Base-by-base conservation (phyloP, 2,797 vertebrate genomes). In the Mycteria americana region DNA sequence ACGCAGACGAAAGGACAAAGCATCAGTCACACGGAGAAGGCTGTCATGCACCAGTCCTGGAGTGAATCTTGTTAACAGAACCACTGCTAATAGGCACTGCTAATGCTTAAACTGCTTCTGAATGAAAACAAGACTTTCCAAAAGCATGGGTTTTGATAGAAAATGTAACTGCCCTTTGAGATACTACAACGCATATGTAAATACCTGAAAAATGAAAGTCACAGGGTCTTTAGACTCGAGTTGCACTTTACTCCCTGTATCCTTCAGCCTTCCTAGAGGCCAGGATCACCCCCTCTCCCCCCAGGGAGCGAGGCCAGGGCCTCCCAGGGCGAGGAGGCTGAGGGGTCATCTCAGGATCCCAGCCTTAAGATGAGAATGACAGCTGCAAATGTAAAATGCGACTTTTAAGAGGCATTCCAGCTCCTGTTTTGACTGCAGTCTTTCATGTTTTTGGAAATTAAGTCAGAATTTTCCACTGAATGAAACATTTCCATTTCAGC, bases 401-500 rank as follows among this genome's bases (percentile, higher is more conserved):
- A 62, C 54, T 91, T 91, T 60, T 45, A 56, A 72, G 67, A 57
- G 9, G 59, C 70, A 75, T 75, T 81, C 91, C 62, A 81, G 37
- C 37, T 78, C 67, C 39, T 77, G 53, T 84, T 96, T 91, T 79
- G 63, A 83, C 72, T 64, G 28, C 23, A 59, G 53, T 23, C 88
- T 94, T 92, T 88, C 53, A 92, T 31, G 41, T 25, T 90, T 93
- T 85, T 63, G 35, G 43, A 93, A 75, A 88, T 83, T 43, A 75
- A 93, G 74, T 85, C 79, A 79, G 78, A 89, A 73, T 96, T 96
- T 95, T 85, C 79, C 72, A 59, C 27, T 60, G 59, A 81, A 82
- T 45, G 18, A 72, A 80, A 59, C 1, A 21, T 68, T 85, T 85
- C 59, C 30, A 48, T 85, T 88, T 85, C 88, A 95, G 59, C 63